Evolutionary conservation across 2,113 vertebrate species (phyloP).

Genomic region (Corvus cornix): DNA sequence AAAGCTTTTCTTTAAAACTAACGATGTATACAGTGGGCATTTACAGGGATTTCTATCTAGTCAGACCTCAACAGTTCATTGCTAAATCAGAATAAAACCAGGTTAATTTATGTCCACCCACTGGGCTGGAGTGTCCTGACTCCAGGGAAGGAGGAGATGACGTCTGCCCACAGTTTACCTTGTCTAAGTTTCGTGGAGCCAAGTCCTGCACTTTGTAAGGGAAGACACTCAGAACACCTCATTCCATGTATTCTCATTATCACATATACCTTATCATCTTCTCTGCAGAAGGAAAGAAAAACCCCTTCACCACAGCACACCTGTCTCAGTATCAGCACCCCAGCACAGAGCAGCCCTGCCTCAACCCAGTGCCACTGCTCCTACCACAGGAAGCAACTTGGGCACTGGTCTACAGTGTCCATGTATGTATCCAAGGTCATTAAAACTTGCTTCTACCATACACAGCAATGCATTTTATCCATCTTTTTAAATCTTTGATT

Average conservation of each 20-base stretch:
- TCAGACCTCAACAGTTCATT: background rate
- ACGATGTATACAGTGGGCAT: background rate
- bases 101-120: background rate
- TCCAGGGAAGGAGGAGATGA: background rate
- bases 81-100: background rate
- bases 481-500: background rate
- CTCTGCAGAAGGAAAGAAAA: background rate
- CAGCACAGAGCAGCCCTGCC: background rate
- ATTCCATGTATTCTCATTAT: background rate
- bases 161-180: background rate
- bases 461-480: background rate
- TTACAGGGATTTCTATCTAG: background rate
- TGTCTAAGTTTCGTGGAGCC: background rate
- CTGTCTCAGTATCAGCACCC: fast-evolving
- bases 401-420: too few relatives aligned
- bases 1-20: background rate
- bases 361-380: fast-evolving
- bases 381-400: fast-evolving
- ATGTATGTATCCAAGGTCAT: background rate
- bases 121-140: background rate
- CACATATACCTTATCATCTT: fast-evolving
- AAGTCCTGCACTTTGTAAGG: background rate
- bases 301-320: fast-evolving
- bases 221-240: background rate
- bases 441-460: background rate